Conservation (phyloP, 1,140 invertebrate species). For the Scaptomyza graminum region DNA sequence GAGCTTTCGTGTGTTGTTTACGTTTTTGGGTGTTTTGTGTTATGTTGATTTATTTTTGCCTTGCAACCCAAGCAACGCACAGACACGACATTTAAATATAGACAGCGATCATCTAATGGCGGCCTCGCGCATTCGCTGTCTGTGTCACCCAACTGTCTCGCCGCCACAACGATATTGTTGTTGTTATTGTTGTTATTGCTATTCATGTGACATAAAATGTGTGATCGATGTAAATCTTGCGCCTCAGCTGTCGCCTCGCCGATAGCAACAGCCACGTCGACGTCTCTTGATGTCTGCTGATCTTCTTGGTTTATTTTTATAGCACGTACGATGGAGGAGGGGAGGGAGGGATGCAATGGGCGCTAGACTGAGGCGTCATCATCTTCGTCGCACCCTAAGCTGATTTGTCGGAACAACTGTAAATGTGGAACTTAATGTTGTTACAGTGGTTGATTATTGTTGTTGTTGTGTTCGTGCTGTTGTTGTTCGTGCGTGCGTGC, state of each 20-base stretch:
- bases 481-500: constrained; percentile 29
- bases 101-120: constrained; percentile 75
- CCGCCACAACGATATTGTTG: constrained; percentile 58
- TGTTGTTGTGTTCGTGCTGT: constrained; percentile 12
- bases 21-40: constrained; percentile 36
- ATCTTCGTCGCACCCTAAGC: constrained; percentile 47
- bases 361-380: constrained; percentile 33
- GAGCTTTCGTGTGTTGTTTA: constrained; percentile 28
- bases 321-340: constrained; percentile 36
- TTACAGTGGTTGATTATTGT: constrained; percentile 47
- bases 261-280: constrained; percentile 9
- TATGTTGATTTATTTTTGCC: constrained; percentile 77
- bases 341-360: constrained; percentile 8
- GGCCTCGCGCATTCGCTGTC: constrained; percentile 53
- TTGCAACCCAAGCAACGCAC: constrained; percentile 80
- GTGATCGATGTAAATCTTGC: constrained; percentile 78
- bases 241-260: constrained; percentile 68
- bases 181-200: constrained; percentile 32
- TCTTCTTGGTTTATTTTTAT: constrained; percentile 69
- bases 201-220: constrained; percentile 80
- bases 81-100: constrained; percentile 80
- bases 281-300: constrained; percentile 58
- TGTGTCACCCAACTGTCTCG: constrained; percentile 72
- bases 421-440: constrained; percentile 55
- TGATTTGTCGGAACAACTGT: constrained; percentile 72